Percentiles rank a stretch among this genome's conserved stretches.
These are phyloP conservation scores for Mormyrops boulengeri DNA, from an alignment of 2,797 vertebrate species.

Conservation along the genomic window DNA sequence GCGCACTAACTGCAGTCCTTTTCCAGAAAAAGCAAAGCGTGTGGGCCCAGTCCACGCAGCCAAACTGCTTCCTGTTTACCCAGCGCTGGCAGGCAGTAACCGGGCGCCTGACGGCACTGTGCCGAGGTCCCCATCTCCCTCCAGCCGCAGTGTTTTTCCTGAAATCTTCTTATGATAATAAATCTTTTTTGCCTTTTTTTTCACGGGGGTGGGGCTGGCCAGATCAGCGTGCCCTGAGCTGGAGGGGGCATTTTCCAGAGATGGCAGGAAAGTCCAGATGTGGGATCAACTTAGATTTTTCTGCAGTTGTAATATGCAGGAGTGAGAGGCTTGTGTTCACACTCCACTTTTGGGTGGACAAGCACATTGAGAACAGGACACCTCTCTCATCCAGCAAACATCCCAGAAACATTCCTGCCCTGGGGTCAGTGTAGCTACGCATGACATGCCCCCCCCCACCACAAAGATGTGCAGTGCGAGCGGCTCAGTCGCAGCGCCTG, in stretches of 20 bases:
- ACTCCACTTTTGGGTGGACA: not conserved
- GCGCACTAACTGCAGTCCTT: not conserved
- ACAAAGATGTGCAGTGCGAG: not conserved
- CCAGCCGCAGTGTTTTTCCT: constrained; percentile 56
- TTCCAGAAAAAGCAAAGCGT: constrained; percentile 15
- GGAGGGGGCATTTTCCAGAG: constrained; percentile 39
- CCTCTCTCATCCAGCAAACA: not conserved
- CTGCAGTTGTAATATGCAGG: constrained; percentile 54
- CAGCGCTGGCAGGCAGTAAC: constrained; percentile 57
- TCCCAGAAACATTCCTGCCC: not conserved
- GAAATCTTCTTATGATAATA: constrained; percentile 57
- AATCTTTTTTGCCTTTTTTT: constrained; percentile 39
- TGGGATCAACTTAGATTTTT: constrained; percentile 59
- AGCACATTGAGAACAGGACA: not conserved
- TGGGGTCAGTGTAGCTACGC: not conserved
- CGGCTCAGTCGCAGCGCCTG: not conserved
- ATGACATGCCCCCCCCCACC: not conserved
- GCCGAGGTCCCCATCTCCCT: constrained; percentile 57
- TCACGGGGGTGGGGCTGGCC: constrained; percentile 10
- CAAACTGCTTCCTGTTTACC: constrained; percentile 64
- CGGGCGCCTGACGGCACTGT: constrained; percentile 53
- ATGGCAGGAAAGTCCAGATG: constrained; percentile 55
- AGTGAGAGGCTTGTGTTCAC: constrained; percentile 31
- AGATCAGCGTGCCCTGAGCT: constrained; percentile 7
- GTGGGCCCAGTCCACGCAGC: constrained; percentile 23